These are phyloP conservation scores for Setipinna tenuifilis DNA, from an alignment of 2,797 vertebrate genomes.

Conservation along the genomic window DNA sequence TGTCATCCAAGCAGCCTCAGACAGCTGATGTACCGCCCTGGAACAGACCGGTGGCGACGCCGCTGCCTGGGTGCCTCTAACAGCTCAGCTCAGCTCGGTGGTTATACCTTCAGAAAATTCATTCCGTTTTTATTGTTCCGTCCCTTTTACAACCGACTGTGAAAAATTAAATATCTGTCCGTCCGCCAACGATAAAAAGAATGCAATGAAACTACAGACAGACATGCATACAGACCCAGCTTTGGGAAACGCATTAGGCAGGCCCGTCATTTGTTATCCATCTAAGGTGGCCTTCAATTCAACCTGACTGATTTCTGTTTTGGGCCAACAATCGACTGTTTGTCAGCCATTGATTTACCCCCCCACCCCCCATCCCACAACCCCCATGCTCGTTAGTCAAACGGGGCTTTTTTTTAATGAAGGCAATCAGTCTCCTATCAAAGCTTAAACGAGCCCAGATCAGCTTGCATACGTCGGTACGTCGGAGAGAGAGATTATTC, in stretches of 20 bases:
- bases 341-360: constrained; percentile 8
- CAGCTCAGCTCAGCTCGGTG: no score
- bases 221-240: no score
- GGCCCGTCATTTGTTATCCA: background rate
- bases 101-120: no score
- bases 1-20: constrained; percentile 23
- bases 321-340: constrained; percentile 4
- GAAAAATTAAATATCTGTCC: background rate
- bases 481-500: background rate
- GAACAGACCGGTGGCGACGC: background rate
- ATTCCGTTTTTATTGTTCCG: constrained; percentile 11
- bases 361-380: no score
- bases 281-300: background rate
- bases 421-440: constrained; percentile 18
- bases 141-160: background rate
- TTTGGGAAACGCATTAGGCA: background rate
- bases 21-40: constrained; percentile 25
- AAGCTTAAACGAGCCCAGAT: background rate
- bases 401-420: background rate
- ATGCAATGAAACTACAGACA: background rate
- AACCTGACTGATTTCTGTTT: constrained; percentile 8
- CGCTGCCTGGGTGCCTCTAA: no score
- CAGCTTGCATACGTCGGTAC: background rate
- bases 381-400: background rate
- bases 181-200: background rate